Percentiles rank a stretch among this genome's conserved stretches.
These are phyloP conservation scores for Adineta ricciae DNA, from an alignment of 2,888 invertebrate genomes.

Conservation along the genomic window DNA sequence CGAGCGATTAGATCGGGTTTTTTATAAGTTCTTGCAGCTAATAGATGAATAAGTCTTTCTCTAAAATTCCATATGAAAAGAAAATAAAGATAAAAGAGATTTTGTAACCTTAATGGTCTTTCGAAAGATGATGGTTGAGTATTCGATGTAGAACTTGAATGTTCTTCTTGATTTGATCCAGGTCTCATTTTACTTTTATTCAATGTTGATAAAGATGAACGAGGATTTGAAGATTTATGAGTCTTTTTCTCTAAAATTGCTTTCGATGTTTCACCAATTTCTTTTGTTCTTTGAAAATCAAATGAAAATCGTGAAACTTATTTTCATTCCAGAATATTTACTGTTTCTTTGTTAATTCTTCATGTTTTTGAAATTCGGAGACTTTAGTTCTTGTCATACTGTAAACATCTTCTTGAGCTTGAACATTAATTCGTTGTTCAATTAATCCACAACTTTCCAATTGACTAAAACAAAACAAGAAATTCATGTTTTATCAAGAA, in stretches of 20 bases:
- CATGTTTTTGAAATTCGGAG: neutral
- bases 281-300: neutral
- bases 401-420: neutral
- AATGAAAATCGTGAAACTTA: neutral
- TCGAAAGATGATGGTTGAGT: neutral
- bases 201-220: neutral
- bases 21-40: neutral
- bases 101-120: neutral
- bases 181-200: neutral
- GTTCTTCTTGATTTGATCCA: neutral
- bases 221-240: neutral
- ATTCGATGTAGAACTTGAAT: neutral
- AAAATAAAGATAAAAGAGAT: neutral
- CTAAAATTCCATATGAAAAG: neutral
- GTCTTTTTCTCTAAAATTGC: neutral
- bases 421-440: neutral
- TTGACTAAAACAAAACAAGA: neutral
- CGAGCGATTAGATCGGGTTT: neutral
- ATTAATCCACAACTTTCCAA: neutral
- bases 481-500: no score
- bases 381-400: neutral
- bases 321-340: neutral
- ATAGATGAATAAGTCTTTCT: neutral
- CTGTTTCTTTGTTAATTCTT: neutral
- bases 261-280: neutral